Conservation (phyloP, 2,113 vertebrate species). For the Phylloscopus trochiloides region DNA sequence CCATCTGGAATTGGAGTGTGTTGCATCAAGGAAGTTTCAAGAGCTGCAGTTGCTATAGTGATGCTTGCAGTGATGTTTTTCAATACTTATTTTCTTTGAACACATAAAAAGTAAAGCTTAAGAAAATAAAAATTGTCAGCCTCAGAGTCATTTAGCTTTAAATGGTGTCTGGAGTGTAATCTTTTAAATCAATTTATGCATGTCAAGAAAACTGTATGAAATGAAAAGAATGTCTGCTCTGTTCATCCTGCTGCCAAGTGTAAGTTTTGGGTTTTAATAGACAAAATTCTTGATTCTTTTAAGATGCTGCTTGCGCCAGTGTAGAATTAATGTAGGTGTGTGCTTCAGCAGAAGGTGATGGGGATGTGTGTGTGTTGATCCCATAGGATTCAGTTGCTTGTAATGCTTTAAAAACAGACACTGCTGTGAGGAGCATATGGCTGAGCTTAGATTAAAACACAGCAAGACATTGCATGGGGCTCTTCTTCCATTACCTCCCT, state of each 20-base stretch:
- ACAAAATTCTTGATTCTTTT: not conserved
- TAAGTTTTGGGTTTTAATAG: not conserved
- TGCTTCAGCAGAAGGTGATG: not conserved
- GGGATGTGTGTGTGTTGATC: rapidly evolving
- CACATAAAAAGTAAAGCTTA: constrained; percentile 3
- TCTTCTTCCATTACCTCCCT: not conserved
- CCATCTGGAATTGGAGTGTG: constrained; percentile 24
- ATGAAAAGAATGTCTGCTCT: not conserved
- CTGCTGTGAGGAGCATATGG: not conserved
- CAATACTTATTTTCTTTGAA: constrained; percentile 30
- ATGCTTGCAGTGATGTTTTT: constrained; percentile 32
- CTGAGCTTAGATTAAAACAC: not conserved
- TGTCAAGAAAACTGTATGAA: not conserved
- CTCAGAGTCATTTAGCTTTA: constrained; percentile 10
- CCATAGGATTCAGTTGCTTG: not conserved
- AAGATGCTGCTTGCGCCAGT: not conserved
- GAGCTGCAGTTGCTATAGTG: constrained; percentile 59
- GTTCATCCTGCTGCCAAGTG: not conserved
- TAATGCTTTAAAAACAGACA: not conserved
- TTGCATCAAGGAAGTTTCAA: constrained; percentile 22
- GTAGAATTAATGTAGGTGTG: not conserved
- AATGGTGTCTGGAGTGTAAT: not conserved
- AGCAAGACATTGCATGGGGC: not conserved
- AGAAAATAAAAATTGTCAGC: constrained; percentile 15
- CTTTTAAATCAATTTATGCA: not conserved